Evolutionary conservation across 2,797 vertebrate species (phyloP).

Genomic region (Pseudochirops corinnae): DNA sequence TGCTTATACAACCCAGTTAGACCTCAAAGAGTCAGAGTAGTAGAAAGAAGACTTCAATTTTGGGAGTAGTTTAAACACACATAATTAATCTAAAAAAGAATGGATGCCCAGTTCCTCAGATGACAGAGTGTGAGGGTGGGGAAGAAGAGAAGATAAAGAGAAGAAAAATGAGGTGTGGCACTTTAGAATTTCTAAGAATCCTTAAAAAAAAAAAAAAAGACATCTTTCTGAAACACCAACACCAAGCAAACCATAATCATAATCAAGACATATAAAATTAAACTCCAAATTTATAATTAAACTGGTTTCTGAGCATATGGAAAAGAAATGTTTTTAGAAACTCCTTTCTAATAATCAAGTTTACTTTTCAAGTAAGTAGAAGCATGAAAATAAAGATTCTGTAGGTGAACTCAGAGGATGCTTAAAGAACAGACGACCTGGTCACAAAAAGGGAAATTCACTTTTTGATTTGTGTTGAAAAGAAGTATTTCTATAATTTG

Average conservation of each 20-base stretch:
- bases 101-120: background rate
- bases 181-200: background rate
- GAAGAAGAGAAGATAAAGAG: background rate
- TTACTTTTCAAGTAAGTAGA: background rate
- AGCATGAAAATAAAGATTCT: background rate
- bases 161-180: background rate
- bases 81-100: background rate
- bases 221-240: background rate
- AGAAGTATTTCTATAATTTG: background rate
- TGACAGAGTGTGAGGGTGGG: background rate
- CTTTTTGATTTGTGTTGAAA: background rate
- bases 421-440: background rate
- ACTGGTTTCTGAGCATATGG: background rate
- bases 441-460: background rate
- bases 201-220: background rate
- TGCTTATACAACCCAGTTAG: background rate
- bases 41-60: background rate
- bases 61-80: background rate
- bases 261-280: background rate
- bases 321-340: background rate
- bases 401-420: background rate
- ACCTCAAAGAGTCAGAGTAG: background rate
- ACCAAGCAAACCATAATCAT: background rate
- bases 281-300: background rate
- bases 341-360: background rate